These are phyloP conservation scores for Gonatopus flavifemur DNA, from an alignment of 1,140 invertebrate genomes.

Conservation along the genomic window DNA sequence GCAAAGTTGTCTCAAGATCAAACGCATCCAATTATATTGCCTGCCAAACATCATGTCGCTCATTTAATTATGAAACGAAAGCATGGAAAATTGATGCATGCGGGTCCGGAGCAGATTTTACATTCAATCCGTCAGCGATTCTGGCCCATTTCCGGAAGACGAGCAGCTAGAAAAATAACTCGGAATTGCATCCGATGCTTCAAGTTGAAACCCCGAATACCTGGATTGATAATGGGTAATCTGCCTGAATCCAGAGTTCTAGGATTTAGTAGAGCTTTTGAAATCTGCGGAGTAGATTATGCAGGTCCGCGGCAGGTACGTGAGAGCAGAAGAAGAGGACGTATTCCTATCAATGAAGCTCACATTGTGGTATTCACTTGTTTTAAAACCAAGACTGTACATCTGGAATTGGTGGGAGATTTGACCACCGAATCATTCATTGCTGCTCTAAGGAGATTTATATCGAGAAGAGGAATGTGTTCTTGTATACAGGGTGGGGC, in stretches of 20 bases:
- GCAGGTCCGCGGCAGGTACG: slow-evolving; percentile 28
- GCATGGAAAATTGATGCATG: slow-evolving; percentile 40
- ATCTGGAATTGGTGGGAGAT: slow-evolving; percentile 34
- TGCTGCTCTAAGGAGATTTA: slow-evolving; percentile 33
- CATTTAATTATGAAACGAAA: slow-evolving; percentile 38
- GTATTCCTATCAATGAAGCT: slow-evolving; percentile 21
- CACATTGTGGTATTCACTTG: slow-evolving; percentile 38
- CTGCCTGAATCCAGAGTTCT: slow-evolving; percentile 31
- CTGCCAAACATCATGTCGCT: slow-evolving; percentile 39
- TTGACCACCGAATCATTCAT: slow-evolving; percentile 34
- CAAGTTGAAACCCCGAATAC: slow-evolving; percentile 23
- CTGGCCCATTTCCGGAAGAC: slow-evolving; percentile 37
- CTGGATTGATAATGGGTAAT: slow-evolving; percentile 39
- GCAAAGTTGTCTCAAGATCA: slow-evolving; percentile 31
- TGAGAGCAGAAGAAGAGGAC: slow-evolving; percentile 23
- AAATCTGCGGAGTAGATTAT: slow-evolving; percentile 33
- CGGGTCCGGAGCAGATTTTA: slow-evolving; percentile 36
- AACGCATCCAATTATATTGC: slow-evolving; percentile 53
- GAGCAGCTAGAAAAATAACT: slow-evolving; percentile 22
- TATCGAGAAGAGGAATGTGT: slow-evolving; percentile 19
- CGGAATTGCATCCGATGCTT: slow-evolving; percentile 41
- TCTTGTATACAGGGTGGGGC: too few species aligned
- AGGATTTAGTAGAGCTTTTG: slow-evolving; percentile 30
- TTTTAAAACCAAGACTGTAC: slow-evolving; percentile 27
- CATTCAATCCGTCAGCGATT: slow-evolving; percentile 22